These are phyloP conservation scores for Otocyon megalotis DNA, from an alignment of 2,113 vertebrate species.

Conservation along the genomic window DNA sequence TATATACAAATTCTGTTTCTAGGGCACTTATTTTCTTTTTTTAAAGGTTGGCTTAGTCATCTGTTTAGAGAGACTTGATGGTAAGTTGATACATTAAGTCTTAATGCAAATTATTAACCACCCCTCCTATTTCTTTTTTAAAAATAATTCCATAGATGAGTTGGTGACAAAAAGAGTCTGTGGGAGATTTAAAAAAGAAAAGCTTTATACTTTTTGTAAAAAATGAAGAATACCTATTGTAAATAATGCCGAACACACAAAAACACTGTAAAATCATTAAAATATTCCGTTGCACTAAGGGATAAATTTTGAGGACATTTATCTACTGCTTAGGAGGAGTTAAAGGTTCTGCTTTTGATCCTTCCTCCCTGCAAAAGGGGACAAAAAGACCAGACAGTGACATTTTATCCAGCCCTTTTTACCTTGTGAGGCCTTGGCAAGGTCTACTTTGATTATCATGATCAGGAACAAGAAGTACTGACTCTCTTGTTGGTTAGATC, in stretches of 20 bases:
- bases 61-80: neutral
- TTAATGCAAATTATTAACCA: neutral
- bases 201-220: neutral
- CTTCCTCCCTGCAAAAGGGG: too few relatives aligned
- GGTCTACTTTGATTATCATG: slow-evolving; percentile 14
- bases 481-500: neutral
- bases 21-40: neutral
- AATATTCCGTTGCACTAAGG: neutral
- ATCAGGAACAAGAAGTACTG: neutral
- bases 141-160: neutral
- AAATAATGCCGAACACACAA: neutral
- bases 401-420: slow-evolving; percentile 20
- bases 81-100: neutral
- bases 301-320: neutral
- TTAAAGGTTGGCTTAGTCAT: neutral
- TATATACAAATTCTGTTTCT: neutral
- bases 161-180: neutral
- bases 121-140: neutral
- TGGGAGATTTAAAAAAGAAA: neutral
- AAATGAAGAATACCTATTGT: neutral
- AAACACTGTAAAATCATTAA: neutral
- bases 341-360: slow-evolving; percentile 3
- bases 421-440: neutral
- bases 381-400: neutral
- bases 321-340: neutral